Percentiles rank a stretch among this genome's conserved stretches.
Evolutionary conservation across 2,888 invertebrate species (phyloP).

Genomic region (Eupithecia pulchellata): DNA sequence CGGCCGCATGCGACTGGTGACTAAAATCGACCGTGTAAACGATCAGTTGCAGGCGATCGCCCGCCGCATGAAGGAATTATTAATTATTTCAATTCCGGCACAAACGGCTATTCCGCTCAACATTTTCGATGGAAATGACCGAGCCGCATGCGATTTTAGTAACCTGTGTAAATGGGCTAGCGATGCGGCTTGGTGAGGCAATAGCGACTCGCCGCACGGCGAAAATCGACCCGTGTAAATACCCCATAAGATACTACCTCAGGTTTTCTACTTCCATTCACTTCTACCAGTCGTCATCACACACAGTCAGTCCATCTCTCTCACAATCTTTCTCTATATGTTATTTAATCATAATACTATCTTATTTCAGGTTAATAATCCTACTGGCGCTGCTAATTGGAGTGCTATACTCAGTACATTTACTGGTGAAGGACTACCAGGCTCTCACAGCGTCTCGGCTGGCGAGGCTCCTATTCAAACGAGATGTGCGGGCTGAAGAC

Average conservation of each 20-base stretch:
- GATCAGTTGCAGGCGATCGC: slow-evolving; percentile 45
- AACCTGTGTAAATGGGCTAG: slow-evolving; percentile 55
- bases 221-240: slow-evolving; percentile 56
- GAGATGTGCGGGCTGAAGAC: slow-evolving; percentile 60
- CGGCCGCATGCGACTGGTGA: slow-evolving; percentile 65
- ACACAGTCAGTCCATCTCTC: too few relatives aligned
- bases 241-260: too few relatives aligned
- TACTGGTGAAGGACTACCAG: slow-evolving; percentile 76
- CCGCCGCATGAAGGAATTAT: slow-evolving; percentile 36
- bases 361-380: slow-evolving; percentile 63
- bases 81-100: slow-evolving; percentile 38
- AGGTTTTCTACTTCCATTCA: too few relatives aligned
- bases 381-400: slow-evolving; percentile 71
- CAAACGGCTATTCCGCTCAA: slow-evolving; percentile 51
- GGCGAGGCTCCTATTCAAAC: slow-evolving; percentile 67
- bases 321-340: too few relatives aligned
- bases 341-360: too few relatives aligned
- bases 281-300: too few relatives aligned
- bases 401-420: slow-evolving; percentile 72
- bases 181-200: slow-evolving; percentile 51
- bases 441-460: slow-evolving; percentile 67
- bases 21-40: slow-evolving; percentile 42
- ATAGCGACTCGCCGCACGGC: slow-evolving; percentile 54
- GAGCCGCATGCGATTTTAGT: slow-evolving; percentile 59
- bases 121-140: slow-evolving; percentile 54